Conservation (phyloP, 2,113 vertebrate species). For the Ellobius talpinus region DNA sequence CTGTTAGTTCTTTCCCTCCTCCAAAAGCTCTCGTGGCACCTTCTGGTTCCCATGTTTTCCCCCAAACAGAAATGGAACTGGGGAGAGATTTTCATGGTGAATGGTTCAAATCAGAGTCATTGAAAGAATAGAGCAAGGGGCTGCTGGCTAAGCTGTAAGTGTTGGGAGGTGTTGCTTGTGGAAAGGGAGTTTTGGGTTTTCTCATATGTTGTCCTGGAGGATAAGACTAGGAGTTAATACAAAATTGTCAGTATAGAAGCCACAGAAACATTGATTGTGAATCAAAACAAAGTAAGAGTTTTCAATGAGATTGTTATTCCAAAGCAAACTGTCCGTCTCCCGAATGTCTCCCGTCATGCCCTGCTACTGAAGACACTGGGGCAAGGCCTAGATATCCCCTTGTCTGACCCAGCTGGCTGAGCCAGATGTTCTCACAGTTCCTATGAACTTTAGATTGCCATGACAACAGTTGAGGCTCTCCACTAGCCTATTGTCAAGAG, state of each 20-base stretch:
- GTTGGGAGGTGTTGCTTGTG: not conserved
- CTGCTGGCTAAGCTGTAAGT: not conserved
- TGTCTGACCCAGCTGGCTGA: not conserved
- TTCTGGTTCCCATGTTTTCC: not conserved
- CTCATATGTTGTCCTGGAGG: not conserved
- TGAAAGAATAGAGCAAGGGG: rapidly evolving
- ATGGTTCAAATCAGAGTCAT: not conserved
- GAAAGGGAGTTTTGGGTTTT: not conserved
- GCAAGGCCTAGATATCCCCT: not conserved
- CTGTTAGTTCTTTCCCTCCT: not conserved
- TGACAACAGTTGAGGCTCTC: not conserved
- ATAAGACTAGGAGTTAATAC: not conserved
- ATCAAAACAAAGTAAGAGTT: not conserved
- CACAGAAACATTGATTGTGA: not conserved
- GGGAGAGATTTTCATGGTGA: not conserved
- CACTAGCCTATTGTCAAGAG: rapidly evolving
- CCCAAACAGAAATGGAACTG: not conserved
- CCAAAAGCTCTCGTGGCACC: not conserved
- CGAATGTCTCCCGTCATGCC: not conserved
- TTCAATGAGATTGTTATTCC: not conserved
- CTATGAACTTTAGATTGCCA: not conserved
- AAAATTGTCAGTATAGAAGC: not conserved
- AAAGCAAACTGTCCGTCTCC: not conserved
- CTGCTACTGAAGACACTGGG: not conserved
- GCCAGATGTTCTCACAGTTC: not conserved